Evolutionary conservation across 2,888 invertebrate genomes (phyloP).

Genomic region (Taenaris catops): DNA sequence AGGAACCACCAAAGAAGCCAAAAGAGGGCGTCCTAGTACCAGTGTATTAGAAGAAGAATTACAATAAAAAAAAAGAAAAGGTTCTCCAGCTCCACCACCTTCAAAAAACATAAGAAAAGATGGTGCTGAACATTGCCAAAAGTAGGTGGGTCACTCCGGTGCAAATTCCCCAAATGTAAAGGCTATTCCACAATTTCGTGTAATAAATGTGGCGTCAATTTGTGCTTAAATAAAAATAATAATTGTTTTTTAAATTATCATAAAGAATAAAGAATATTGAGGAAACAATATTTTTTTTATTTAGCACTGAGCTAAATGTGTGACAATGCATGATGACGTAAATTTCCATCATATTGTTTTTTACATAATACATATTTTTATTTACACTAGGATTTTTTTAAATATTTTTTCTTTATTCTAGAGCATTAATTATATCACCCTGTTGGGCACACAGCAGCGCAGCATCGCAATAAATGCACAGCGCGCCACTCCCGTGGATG

Average conservation of each 20-base stretch:
- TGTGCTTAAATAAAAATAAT: conserved; percentile 34
- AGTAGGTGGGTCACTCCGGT: conserved; percentile 40
- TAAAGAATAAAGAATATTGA: conserved; percentile 24
- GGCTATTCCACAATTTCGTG: conserved; percentile 40
- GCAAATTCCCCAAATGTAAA: conserved; percentile 40
- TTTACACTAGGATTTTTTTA: conserved; percentile 23
- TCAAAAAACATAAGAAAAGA: conserved; percentile 42
- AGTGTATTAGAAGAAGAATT: conserved; percentile 34
- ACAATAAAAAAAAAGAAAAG: conserved; percentile 35
- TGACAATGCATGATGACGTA: conserved; percentile 30
- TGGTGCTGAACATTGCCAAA: conserved; percentile 42
- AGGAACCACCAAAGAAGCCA: conserved; percentile 6
- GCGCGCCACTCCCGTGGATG: too few species aligned
- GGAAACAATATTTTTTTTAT: conserved; percentile 20
- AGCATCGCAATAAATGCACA: too few species aligned
- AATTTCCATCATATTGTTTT: conserved; percentile 32
- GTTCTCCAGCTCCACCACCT: conserved; percentile 38
- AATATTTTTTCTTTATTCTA: conserved; percentile 36
- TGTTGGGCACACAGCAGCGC: too few species aligned
- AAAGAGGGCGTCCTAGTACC: conserved; percentile 9
- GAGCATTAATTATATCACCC: conserved; percentile 32
- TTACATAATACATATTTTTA: conserved; percentile 27
- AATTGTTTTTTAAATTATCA: conserved; percentile 37
- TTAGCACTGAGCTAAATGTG: conserved; percentile 30
- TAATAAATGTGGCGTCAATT: conserved; percentile 38